These are phyloP conservation scores for Entelurus aequoreus DNA, from an alignment of 2,113 vertebrate species.

Conservation along the genomic window DNA sequence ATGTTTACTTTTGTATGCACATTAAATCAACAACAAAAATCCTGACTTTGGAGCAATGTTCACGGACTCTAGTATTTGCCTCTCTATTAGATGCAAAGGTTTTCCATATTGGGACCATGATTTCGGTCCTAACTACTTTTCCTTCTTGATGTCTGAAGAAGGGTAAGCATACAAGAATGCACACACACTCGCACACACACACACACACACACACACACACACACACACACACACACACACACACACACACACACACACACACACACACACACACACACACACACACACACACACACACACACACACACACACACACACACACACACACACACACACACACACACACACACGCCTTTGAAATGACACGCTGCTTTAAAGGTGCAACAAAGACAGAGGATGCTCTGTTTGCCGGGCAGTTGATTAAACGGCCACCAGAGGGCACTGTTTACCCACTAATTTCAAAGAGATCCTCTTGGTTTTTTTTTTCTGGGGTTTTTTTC, in stretches of 20 bases:
- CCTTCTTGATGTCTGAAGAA: no score
- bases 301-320: neutral
- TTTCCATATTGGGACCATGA: no score
- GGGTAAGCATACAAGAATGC: no score
- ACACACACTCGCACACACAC: constrained; percentile 4
- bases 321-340: constrained; percentile 4
- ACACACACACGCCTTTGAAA: constrained; percentile 10
- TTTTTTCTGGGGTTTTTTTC: constrained; percentile 11
- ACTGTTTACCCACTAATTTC: constrained; percentile 50
- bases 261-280: constrained; percentile 1
- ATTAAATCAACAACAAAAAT: no score
- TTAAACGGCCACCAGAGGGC: constrained; percentile 60
- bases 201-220: neutral
- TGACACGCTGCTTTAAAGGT: constrained; percentile 2
- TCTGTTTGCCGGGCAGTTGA: neutral
- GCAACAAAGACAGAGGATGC: neutral
- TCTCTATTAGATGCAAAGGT: no score
- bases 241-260: neutral
- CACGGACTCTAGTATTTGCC: no score
- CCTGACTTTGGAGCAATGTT: no score
- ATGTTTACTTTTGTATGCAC: no score
- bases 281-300: neutral
- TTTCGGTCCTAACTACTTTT: no score
- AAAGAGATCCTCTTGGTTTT: neutral
- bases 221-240: neutral